Evolutionary conservation across 2,113 vertebrate genomes (phyloP), one percentile per base, ranked within the genome.

Genomic region (Ivindomyrus marchei): DNA sequence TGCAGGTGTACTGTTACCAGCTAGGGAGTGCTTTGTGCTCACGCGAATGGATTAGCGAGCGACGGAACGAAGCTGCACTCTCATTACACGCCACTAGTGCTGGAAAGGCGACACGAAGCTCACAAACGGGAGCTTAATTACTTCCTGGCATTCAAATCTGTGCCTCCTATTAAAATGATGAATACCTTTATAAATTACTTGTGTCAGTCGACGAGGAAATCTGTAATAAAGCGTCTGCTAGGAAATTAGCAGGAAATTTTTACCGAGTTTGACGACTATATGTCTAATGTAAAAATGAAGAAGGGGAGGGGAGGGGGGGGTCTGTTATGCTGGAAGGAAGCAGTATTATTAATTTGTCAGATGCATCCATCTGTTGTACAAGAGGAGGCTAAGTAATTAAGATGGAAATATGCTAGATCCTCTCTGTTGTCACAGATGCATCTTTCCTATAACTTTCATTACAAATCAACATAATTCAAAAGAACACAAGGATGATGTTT

Each of bases 221-320:
- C 8, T 86, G 45, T 92, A 92, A 92, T 89, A 92, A 66, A 92
- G 15, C 88, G 91, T 83, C 91, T 90, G 0, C 49, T 92, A 21
- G 36, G 91, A 95, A 94, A 91, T 70, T 90, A 2, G 92, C 45
- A 90, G 93, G 92, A 89, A 91, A 93, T 89, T 92, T 95, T 88
- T 91, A 17, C 13, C 92, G 93, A 90, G 56, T 91, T 53, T 92
- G 94, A 85, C 91, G 92, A 93, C 4, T 89, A 83, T 91, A 88
- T 89, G 93, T 85, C 91, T 93, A 92, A 6, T 89, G 74, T 91
- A 88, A 90, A 89, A 93, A 66, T 92, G 88, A 90, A 90, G 91
- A 62, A 92, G 45, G 74, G 92, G 92, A 91, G 86, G 89, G 42
- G 19, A 85, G 93, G 50, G 85, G 89, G 56, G 21, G n/a, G 85